Evolutionary conservation across 53 echinoderm and acorn worm species (phyloP).

Genomic region (Holothuria leucospilota): DNA sequence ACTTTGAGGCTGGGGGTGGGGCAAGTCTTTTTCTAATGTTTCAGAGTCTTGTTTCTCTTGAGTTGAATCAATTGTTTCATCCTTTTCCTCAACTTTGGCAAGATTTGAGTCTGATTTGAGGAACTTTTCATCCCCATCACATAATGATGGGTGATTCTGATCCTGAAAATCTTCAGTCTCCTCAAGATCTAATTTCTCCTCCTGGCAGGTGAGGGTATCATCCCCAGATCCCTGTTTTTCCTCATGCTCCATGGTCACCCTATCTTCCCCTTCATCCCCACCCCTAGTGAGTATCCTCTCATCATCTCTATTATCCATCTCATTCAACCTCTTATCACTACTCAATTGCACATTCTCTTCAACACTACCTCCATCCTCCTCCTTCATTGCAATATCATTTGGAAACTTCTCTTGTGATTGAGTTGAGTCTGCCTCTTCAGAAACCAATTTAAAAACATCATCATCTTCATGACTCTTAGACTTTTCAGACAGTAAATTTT

Average conservation of each 20-base stretch:
- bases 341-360: slow-evolving; percentile 42
- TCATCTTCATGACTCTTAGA: too few relatives aligned
- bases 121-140: too few relatives aligned
- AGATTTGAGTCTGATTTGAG: slow-evolving; percentile 12
- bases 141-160: slow-evolving; percentile 17
- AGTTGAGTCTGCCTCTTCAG: neutral
- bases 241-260: neutral
- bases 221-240: slow-evolving; percentile 5
- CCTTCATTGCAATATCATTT: slow-evolving; percentile 34
- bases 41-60: slow-evolving; percentile 51
- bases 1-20: neutral
- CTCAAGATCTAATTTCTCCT: neutral
- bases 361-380: neutral
- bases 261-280: neutral
- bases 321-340: slow-evolving; percentile 9
- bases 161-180: neutral
- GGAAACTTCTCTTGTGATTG: slow-evolving; percentile 5
- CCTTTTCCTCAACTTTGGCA: neutral
- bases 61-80: neutral
- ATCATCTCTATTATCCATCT: slow-evolving; percentile 39
- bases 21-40: slow-evolving; percentile 29
- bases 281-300: slow-evolving; percentile 20
- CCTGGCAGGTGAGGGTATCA: neutral
- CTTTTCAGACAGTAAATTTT: too few relatives aligned
- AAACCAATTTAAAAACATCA: too few relatives aligned